A percentile compares a stretch with the other conserved stretches of the same genome.
These are phyloP conservation scores for Brachionus rotundiformis DNA, from an alignment of 1,140 invertebrate species.

Conservation along the genomic window DNA sequence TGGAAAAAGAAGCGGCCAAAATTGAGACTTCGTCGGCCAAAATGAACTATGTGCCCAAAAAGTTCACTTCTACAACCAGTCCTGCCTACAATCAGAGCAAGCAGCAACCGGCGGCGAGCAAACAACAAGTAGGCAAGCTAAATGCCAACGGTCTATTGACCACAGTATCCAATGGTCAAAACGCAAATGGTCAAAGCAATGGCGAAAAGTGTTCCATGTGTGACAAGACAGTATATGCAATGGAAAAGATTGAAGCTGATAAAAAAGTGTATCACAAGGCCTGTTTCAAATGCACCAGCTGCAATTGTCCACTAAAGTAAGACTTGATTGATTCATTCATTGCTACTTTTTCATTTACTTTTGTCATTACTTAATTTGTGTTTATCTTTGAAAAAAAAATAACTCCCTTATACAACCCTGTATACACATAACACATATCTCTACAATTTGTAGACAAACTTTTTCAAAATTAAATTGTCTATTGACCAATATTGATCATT, in stretches of 20 bases:
- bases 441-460: too few species aligned
- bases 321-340: too few species aligned
- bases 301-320: slow-evolving; percentile 58
- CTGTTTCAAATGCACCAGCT: slow-evolving; percentile 60
- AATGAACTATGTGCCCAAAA: slow-evolving; percentile 51
- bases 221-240: slow-evolving; percentile 60
- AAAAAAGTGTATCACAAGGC: slow-evolving; percentile 59
- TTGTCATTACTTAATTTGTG: too few species aligned
- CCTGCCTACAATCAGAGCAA: neutral
- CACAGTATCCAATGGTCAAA: slow-evolving; percentile 19
- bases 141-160: slow-evolving; percentile 36
- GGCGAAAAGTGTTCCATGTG: slow-evolving; percentile 58
- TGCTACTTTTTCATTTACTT: too few species aligned
- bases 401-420: too few species aligned
- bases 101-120: neutral
- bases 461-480: too few species aligned
- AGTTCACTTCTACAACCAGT: slow-evolving; percentile 43
- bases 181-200: neutral
- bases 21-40: slow-evolving; percentile 40
- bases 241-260: slow-evolving; percentile 58
- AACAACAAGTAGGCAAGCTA: neutral
- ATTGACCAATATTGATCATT: too few species aligned
- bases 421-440: too few species aligned
- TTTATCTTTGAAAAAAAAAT: too few species aligned
- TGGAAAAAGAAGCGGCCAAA: slow-evolving; percentile 49